Base-by-base conservation (phyloP, 2,888 invertebrate species). In the Kryphioiulus occultus region DNA sequence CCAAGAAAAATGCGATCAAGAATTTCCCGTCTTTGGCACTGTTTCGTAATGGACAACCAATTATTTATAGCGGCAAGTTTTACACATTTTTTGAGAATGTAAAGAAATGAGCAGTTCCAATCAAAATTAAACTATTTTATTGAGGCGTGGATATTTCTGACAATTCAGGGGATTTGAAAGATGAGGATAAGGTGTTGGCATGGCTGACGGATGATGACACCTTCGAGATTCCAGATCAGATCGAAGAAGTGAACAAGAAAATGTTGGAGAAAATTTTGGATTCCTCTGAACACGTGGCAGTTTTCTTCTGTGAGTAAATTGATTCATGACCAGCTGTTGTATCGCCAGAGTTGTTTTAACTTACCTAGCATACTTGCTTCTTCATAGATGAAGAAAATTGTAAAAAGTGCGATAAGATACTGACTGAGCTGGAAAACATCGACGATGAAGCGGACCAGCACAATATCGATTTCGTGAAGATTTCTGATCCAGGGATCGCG, bases 181-280 rank as follows among this genome's bases (percentile, higher is more conserved):
- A 98, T 91, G 97, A 97, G 92, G 97, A 97, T 91, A 96, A 97
- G 92, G 97, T 98, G 0, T 92, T 98, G 39, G 95, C 96, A 0
- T 98, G 98, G 98, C 93, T 98, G 82, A 97, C 97, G 0, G 97
- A 97, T 91, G 97, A 97, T 91, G 95, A 97, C 89, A 97, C 97
- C 7, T 92, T 97, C 15, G 96, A 97, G 92, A 96, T 97, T 91
- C 97, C 97, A 10, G 98, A 98, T 88, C 95, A 96, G 92, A 98
- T 98, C 90, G 98, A 98, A 92, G 97, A 98, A 92, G 97, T 98
- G 59, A 98, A 98, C 91, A 94, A 94, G 0, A 95, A 94, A 91
- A 97, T 98, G 97, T 92, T 98, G 91, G 97, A 97, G 91, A 97
- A 97, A 91, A 96, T 97, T 90, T 93, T 98, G 89, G 94, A 95